Base-by-base conservation (phyloP, 2,113 vertebrate species). In the Porphyrio hochstetteri region DNA sequence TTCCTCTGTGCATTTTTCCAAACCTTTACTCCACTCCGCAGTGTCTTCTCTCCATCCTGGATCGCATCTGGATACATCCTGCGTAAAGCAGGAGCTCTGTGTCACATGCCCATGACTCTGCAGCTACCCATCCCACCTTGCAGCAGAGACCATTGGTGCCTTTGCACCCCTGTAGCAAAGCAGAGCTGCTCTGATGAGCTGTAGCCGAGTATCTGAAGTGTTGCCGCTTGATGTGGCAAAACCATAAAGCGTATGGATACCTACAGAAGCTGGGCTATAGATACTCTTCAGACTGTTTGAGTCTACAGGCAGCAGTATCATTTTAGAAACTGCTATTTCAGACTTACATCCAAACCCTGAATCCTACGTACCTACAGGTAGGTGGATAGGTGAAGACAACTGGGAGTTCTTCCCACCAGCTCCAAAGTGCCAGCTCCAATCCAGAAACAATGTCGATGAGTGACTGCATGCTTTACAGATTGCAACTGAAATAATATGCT, bases 321-420 rank as follows among this genome's bases (percentile, higher is more conserved):
- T 78, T 96, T 94, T 80, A 86, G 56, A 93, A 90, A 81, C 20
- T 63, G 68, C 56, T 96, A 86, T 93, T 96, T 93, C 0, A 4
- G 77, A 81, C 46, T 81, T 67, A 36, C n/a, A 50, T 86, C 72
- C 72, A 78, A 90, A 78, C 68, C 52, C 88, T 93, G 60, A 94
- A 90, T 94, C 96, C 92, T 86, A 93, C 56, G 0, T 92, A 42
- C 29, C 40, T 55, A 29, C 23, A 70, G 52, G 94, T 97, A 94
- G 94, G 96, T 94, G 95, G 95, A 78, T 67, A 90, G 86, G 92
- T 94, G 96, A 97, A 95, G 94, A 94, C 64, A 95, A 94, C 91
- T 83, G 76, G 60, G 76, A 95, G 86, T 11, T 90, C 92, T 83
- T 95, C 95, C 96, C 95, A 97, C 91, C 40, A 86, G 59, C 91